A percentile compares a stretch with the other conserved stretches of the same genome.
Evolutionary conservation across 2,113 vertebrate genomes (phyloP).

Genomic region (Tupaia tana): DNA sequence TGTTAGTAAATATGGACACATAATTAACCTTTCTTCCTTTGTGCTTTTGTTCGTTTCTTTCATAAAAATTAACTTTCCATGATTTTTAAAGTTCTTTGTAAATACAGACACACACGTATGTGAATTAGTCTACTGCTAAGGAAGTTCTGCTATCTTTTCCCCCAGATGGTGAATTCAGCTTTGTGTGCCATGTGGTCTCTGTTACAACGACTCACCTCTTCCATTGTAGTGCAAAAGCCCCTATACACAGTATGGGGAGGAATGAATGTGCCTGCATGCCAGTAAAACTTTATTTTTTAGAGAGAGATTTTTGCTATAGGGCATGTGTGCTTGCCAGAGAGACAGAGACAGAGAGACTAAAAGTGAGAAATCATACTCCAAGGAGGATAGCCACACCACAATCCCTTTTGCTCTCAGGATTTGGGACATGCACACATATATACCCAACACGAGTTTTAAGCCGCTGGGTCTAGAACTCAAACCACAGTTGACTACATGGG

Average conservation of each 20-base stretch:
- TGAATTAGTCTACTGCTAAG: neutral
- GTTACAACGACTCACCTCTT: neutral
- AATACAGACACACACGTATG: neutral
- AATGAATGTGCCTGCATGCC: neutral
- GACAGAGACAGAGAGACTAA: too few relatives aligned
- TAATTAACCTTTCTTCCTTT: neutral
- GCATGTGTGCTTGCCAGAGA: too few relatives aligned
- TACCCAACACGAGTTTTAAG: too few relatives aligned
- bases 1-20: neutral
- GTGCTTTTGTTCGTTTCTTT: neutral
- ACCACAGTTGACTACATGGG: too few relatives aligned
- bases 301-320: too few relatives aligned
- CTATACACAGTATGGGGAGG: neutral
- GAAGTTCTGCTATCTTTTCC: neutral
- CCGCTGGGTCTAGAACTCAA: too few relatives aligned
- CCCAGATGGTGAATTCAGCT: neutral
- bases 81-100: neutral
- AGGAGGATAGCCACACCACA: too few relatives aligned
- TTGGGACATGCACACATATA: too few relatives aligned
- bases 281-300: neutral
- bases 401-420: too few relatives aligned
- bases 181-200: neutral
- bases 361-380: too few relatives aligned
- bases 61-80: conserved; percentile 3
- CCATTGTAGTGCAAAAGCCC: neutral